phyloP scores from a whole-genome alignment of 30 jellyfish, hydroid and myxozoan genomes.

The Hydra vulgaris region DNA sequence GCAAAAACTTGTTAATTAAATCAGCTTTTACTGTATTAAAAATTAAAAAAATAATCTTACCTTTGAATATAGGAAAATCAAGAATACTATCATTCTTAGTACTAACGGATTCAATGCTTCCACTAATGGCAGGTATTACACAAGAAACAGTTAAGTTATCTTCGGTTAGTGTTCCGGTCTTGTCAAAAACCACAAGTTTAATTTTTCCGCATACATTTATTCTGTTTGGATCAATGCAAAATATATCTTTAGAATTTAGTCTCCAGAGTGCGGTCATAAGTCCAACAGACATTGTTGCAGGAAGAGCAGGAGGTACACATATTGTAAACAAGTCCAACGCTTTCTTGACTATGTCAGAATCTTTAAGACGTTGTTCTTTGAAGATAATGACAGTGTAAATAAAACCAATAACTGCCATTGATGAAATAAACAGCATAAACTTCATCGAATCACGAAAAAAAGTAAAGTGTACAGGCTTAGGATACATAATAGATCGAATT shows the following conservation, averaged over 20 bases:
- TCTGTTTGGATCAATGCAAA: slow-evolving; percentile 39
- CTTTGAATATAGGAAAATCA: no score
- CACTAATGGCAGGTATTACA: background rate
- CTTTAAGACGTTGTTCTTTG: background rate
- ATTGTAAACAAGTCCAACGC: slow-evolving; percentile 27
- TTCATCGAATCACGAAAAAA: slow-evolving; percentile 32
- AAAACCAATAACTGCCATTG: slow-evolving; percentile 25
- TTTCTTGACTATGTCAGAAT: background rate
- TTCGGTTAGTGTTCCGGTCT: slow-evolving; percentile 56
- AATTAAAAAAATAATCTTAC: no score
- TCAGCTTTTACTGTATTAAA: no score
- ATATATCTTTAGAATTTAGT: background rate
- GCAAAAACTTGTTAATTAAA: no score
- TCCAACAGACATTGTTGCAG: slow-evolving; percentile 32
- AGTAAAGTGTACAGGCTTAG: slow-evolving; percentile 28
- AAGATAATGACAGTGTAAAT: slow-evolving; percentile 18
- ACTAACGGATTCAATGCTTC: no score
- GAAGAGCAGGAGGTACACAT: slow-evolving; percentile 40
- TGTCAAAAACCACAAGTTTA: slow-evolving; percentile 35
- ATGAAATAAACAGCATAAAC: slow-evolving; percentile 8
- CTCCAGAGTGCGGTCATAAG: slow-evolving; percentile 19
- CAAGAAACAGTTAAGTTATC: slow-evolving; percentile 22
- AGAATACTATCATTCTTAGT: no score
- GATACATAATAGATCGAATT: slow-evolving; percentile 22
- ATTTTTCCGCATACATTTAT: slow-evolving; percentile 25